phyloP scores from a whole-genome alignment of 2,797 vertebrate genomes.

The Linurgus olivaceus region DNA sequence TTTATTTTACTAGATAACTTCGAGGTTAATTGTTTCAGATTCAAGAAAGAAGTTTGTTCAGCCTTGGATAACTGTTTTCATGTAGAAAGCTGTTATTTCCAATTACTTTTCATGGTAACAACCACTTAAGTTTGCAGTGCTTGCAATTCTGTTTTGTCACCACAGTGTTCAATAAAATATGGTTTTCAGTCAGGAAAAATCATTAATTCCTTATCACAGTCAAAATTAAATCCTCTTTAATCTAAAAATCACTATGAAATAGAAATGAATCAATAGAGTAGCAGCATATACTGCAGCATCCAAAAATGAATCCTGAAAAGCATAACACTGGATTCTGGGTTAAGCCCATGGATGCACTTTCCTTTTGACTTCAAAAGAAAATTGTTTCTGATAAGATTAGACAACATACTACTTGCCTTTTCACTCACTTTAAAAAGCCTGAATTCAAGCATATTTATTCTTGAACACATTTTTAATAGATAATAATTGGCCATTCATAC shows the following conservation, averaged over 20 bases:
- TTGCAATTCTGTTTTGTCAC: conserved; percentile 8
- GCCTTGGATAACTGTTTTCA: conserved; percentile 35
- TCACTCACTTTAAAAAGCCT: not conserved
- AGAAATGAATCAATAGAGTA: not conserved
- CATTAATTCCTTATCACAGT: not conserved
- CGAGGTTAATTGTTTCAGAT: conserved; percentile 38
- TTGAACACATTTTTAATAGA: not conserved
- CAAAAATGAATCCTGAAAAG: not conserved
- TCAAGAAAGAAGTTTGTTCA: conserved; percentile 24
- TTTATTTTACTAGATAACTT: conserved; percentile 31
- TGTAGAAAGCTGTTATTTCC: conserved; percentile 47
- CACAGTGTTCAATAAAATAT: not conserved
- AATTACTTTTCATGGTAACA: conserved; percentile 41
- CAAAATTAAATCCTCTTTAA: conserved; percentile 4
- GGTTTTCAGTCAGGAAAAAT: conserved; percentile 15
- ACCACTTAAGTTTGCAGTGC: conserved; percentile 15
- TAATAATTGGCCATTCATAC: not conserved
- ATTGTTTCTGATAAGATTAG: not conserved
- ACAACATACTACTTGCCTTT: not conserved
- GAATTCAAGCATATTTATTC: not conserved
- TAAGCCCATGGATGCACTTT: not conserved
- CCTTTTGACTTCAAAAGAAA: not conserved
- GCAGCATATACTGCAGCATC: not conserved
- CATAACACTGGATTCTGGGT: not conserved
- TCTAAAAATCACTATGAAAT: conserved; percentile 17